Evolutionary conservation across 2,797 vertebrate species (phyloP).

Genomic region (Clamator glandarius): DNA sequence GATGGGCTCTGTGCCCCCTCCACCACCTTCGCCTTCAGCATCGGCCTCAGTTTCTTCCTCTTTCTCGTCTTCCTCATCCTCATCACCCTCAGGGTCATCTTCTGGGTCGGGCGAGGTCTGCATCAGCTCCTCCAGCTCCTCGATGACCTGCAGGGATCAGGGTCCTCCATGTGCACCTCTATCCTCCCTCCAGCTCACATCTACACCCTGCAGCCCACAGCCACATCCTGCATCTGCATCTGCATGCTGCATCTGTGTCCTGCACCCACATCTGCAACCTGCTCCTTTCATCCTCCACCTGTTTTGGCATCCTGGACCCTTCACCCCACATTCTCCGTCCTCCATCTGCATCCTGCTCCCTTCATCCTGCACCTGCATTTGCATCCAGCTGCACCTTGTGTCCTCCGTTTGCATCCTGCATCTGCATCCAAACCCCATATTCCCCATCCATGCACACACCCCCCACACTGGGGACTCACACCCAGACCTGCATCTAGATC

Average conservation of each 20-base stretch:
- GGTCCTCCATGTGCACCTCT: background rate
- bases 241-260: background rate
- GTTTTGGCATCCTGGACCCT: background rate
- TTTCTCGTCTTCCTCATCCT: constrained; percentile 17
- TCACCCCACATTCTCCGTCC: too few relatives aligned
- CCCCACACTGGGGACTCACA: background rate
- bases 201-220: background rate
- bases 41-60: background rate
- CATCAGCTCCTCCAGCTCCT: constrained; percentile 69
- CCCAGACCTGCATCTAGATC: too few relatives aligned
- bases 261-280: background rate
- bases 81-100: constrained; percentile 10
- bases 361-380: background rate
- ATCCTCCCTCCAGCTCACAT: background rate
- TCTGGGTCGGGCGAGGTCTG: constrained; percentile 56
- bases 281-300: background rate
- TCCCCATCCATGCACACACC: background rate
- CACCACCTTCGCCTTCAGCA: background rate
- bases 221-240: too few relatives aligned
- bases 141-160: constrained; percentile 18
- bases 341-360: background rate
- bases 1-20: constrained; percentile 13
- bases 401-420: background rate
- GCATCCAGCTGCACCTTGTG: too few relatives aligned
- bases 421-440: too few relatives aligned